Base-by-base conservation (phyloP, 2,797 vertebrate genomes). In the Coluber constrictor region DNA sequence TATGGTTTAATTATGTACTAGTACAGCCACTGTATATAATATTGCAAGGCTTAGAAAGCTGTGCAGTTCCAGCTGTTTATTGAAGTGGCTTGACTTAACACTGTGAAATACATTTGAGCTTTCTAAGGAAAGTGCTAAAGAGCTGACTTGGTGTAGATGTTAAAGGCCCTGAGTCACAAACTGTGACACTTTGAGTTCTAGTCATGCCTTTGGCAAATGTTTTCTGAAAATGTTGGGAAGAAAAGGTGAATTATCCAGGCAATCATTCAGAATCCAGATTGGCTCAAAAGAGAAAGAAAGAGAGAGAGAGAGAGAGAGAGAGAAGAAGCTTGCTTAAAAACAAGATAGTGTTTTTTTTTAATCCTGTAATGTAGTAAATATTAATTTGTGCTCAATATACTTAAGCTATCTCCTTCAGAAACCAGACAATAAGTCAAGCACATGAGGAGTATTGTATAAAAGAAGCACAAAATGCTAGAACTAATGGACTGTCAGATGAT, bases 271-370 rank as follows among this genome's bases (percentile, higher is more conserved):
- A 83, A 12, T 83, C 79, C 20, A 83, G 43, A 83, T 5, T 83
- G 37, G 43, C 32, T 79, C 18, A 37, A 43, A 43, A 43, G 32
- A 25, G 10, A 25, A 5, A 79, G 27, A 61, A 27, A 27, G 0
- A 3, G 27, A 12, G 1, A 63, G 27, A 0, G 0, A 32, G 11
- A 5, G 16, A 4, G 9, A 2, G 1, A 43, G 32, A 20, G 10
- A 56, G 56, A 57, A 11, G 16, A 54, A 86, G 27, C 7, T 93
- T 92, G 29, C 89, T 90, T 90, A 23, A 87, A 93, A 93, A 63
- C 51, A 27, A 66, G 12, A 90, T 60, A 66, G 11, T 4, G 51
- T 63, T 47, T 54, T 1, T 7, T 63, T 51, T 37, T 1, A 11
- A 55, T 92, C 89, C 66, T 51, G 37, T 70, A 54, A 37, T 66